These are phyloP conservation scores for Drosophila azteca DNA, from an alignment of 1,140 invertebrate genomes.

Conservation along the genomic window DNA sequence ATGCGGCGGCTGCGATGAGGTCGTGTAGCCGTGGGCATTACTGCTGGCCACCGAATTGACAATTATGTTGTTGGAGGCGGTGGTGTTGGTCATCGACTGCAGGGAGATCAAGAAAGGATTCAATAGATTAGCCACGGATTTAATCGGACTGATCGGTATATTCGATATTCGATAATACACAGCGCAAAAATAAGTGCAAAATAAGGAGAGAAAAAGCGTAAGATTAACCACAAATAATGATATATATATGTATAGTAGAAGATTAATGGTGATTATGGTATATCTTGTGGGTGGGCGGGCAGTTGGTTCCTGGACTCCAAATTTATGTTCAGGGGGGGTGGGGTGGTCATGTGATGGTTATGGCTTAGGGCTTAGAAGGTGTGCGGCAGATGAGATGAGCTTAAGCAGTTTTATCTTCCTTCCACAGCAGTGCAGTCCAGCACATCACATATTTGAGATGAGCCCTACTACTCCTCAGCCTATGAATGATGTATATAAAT, in stretches of 20 bases:
- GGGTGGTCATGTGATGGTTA: slow-evolving; percentile 16
- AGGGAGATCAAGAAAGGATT: slow-evolving; percentile 6
- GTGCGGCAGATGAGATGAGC: slow-evolving; percentile 33
- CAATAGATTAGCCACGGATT: slow-evolving; percentile 10
- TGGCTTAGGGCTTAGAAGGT: slow-evolving; percentile 8
- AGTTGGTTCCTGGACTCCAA: slow-evolving; percentile 29
- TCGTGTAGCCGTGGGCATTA: slow-evolving; percentile 65
- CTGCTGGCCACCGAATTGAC: slow-evolving; percentile 79
- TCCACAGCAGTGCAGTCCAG: slow-evolving; percentile 47
- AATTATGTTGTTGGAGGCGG: slow-evolving; percentile 79
- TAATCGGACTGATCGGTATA: neutral
- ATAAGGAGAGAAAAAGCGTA: slow-evolving; percentile 53
- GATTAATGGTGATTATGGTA: slow-evolving; percentile 30
- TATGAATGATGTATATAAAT: too few relatives aligned
- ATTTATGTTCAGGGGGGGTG: slow-evolving; percentile 32
- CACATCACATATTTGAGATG: slow-evolving; percentile 47
- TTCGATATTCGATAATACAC: too few relatives aligned
- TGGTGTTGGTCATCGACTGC: slow-evolving; percentile 75
- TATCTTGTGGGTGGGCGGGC: neutral
- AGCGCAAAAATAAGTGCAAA: slow-evolving; percentile 49
- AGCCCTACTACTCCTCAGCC: neutral
- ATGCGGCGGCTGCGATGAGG: slow-evolving; percentile 71
- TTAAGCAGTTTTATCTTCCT: too few relatives aligned
- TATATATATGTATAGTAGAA: slow-evolving; percentile 11
- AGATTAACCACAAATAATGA: slow-evolving; percentile 36